Base-by-base conservation (phyloP, 1,140 invertebrate genomes). In the Drosophila athabasca region DNA sequence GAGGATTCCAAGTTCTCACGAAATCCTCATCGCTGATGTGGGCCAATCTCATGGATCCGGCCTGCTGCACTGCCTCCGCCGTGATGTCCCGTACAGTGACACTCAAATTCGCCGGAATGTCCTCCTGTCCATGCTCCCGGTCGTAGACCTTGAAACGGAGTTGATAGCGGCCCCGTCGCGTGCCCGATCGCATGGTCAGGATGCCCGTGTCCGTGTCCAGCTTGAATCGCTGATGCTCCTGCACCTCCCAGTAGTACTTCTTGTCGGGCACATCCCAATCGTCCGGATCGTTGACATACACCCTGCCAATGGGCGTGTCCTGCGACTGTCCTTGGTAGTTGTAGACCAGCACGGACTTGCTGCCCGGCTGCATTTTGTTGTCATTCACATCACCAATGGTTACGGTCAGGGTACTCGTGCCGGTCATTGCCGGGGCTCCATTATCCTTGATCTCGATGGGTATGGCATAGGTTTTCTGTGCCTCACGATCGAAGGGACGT, bases 241-340 rank as follows among this genome's bases (percentile, higher is more conserved):
- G 90, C 6, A 92, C 92, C 60, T 93, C 92, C 94, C 94, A 95
- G 52, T 93, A 94, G 87, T 95, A 96, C 24, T 93, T 94, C 83
- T 96, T 96, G 76, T 96, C 95, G 1, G 93, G 93, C 15, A 95
- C 90, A 91, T 96, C 95, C 95, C 95, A 95, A 76, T 96, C 95
- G 89, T 96, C 95, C 8, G 94, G 91, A 90, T 96, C 95, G 76
- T 94, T 93, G 2, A 95, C 94, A 87, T 95, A 95, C 6, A 95
- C 95, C 54, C 94, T 92, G 1, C 95, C 95, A 53, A 96, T 95
- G 41, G 93, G 92, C 22, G 94, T 94, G 35, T 94, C 93, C 35
- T 93, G 93, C 66, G 93, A 93, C 71, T 93, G 92, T 48, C 94
- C 93, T 93, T 93, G 94, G 81, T 95, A 95, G 82, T 95, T 95